Evolutionary conservation across 2,113 vertebrate genomes (phyloP).

Genomic region (Brachypteracias leptosomus): DNA sequence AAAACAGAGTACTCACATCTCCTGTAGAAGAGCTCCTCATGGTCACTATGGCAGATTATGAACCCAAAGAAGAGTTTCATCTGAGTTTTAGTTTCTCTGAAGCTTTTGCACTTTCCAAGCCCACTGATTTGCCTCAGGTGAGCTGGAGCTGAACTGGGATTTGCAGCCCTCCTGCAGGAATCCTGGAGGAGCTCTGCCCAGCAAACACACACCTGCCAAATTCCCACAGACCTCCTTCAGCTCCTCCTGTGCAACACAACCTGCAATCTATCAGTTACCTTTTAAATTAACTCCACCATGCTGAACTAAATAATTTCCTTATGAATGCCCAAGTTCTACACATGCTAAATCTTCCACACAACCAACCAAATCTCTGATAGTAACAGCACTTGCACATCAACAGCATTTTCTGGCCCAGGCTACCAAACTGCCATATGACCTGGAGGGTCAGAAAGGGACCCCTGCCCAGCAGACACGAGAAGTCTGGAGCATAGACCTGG

Average conservation of each 20-base stretch:
- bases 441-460: background rate
- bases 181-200: too few species aligned
- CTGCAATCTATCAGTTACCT: background rate
- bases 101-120: too few species aligned
- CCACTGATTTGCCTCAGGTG: too few species aligned
- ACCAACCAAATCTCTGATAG: background rate
- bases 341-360: background rate
- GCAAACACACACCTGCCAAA: too few species aligned
- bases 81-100: too few species aligned
- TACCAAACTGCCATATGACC: rapidly evolving
- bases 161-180: too few species aligned
- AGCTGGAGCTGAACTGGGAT: too few species aligned
- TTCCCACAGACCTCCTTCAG: background rate
- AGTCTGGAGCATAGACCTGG: background rate
- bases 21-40: too few species aligned
- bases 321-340: rapidly evolving
- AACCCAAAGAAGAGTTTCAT: too few species aligned
- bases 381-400: background rate
- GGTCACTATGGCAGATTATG: too few species aligned
- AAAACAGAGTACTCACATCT: too few species aligned
- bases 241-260: background rate
- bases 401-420: background rate
- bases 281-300: background rate
- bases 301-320: background rate
- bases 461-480: background rate